phyloP scores from a whole-genome alignment of 2,888 invertebrate genomes.

The Drosophila longiperda region DNA sequence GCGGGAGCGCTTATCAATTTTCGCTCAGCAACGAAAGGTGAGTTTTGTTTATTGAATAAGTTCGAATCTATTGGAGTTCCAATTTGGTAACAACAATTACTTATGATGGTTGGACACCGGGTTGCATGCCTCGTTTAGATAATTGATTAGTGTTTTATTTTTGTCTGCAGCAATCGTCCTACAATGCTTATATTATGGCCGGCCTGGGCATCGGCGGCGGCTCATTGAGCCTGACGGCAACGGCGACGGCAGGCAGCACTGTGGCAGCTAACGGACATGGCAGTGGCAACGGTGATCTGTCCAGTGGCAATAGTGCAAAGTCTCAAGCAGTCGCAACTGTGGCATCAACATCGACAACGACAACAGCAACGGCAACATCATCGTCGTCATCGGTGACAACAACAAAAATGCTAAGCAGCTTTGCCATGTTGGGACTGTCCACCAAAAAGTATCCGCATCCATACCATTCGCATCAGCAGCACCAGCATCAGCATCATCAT shows the following conservation, averaged over 20 bases:
- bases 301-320: conserved; percentile 20
- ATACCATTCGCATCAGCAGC: conserved; percentile 67
- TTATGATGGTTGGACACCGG: too few relatives aligned
- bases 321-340: conserved; percentile 9
- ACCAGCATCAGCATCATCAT: conserved; percentile 71
- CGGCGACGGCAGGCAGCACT: conserved; percentile 32
- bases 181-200: conserved; percentile 81
- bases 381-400: conserved; percentile 16
- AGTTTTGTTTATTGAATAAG: conserved; percentile 32
- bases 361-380: conserved; percentile 12
- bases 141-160: neutral
- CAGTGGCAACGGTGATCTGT: conserved; percentile 38
- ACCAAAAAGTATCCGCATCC: conserved; percentile 62
- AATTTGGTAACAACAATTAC: neutral
- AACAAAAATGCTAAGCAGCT: conserved; percentile 55
- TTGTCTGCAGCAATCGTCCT: conserved; percentile 74
- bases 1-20: conserved; percentile 79
- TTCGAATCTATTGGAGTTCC: neutral
- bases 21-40: conserved; percentile 82
- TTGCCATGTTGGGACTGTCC: conserved; percentile 66
- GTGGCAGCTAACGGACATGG: conserved; percentile 46
- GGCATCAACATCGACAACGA: conserved; percentile 6
- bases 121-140: neutral
- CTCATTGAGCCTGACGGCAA: conserved; percentile 61
- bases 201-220: conserved; percentile 81